These are phyloP conservation scores for Sceloporus undulatus DNA, from an alignment of 2,113 vertebrate species.

Conservation along the genomic window DNA sequence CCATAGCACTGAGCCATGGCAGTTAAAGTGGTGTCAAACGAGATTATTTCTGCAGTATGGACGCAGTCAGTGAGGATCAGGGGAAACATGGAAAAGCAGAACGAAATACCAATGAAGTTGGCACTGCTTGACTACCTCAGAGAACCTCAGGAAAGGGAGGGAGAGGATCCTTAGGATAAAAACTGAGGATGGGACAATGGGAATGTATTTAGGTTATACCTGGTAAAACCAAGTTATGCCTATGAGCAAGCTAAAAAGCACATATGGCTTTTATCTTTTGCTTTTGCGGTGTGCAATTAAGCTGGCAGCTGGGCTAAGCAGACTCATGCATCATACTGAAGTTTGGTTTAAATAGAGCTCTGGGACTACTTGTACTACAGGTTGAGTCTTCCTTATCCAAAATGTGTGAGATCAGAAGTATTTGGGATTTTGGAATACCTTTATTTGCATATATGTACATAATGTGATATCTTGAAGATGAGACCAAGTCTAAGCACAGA, in stretches of 20 bases:
- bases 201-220: not conserved
- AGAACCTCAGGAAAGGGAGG: not conserved
- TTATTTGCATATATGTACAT: no score
- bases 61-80: no score
- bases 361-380: no score
- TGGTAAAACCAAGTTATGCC: not conserved
- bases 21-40: no score
- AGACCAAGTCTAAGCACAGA: no score
- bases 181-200: not conserved
- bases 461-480: no score
- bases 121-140: not conserved
- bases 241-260: not conserved
- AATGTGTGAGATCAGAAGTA: no score
- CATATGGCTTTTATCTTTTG: not conserved
- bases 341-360: not conserved
- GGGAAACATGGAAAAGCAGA: not conserved
- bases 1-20: no score
- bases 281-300: not conserved
- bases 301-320: not conserved
- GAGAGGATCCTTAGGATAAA: not conserved
- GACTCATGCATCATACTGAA: not conserved
- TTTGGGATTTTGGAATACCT: no score
- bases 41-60: no score
- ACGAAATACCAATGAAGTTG: no score
- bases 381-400: no score